A percentile compares a stretch with the other conserved stretches of the same genome.
Evolutionary conservation across 2,888 invertebrate genomes (phyloP).

Genomic region (Hemistola chrysoprasaria): DNA sequence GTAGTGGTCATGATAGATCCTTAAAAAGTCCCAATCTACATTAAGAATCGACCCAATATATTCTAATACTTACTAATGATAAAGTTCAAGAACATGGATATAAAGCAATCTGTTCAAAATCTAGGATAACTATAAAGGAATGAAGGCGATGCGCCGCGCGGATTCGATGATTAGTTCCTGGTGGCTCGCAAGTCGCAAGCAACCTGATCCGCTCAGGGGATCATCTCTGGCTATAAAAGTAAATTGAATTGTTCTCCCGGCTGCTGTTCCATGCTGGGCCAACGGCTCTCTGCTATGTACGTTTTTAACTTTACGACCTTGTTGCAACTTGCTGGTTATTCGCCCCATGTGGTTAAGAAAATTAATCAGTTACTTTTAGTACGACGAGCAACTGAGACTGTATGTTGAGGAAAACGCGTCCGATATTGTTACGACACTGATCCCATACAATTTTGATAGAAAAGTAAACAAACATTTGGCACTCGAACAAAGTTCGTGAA

Average conservation of each 20-base stretch:
- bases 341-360: conserved; percentile 33
- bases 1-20: no score
- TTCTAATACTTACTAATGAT: no score
- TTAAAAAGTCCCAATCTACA: no score
- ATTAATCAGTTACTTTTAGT: conserved; percentile 26
- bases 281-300: conserved; percentile 45
- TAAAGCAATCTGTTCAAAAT: conserved; percentile 14
- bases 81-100: not conserved
- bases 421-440: no score
- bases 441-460: no score
- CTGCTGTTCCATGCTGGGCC: conserved; percentile 57
- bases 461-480: not conserved
- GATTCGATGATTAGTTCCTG: conserved; percentile 67
- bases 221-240: conserved; percentile 72
- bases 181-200: conserved; percentile 41
- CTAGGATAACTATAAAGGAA: conserved; percentile 59
- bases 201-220: conserved; percentile 65
- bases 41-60: no score
- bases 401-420: not conserved
- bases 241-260: conserved; percentile 76
- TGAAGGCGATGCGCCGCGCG: conserved; percentile 60
- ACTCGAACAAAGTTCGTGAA: conserved; percentile 1
- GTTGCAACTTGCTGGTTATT: conserved; percentile 42
- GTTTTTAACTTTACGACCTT: conserved; percentile 59
- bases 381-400: conserved; percentile 16